Percentiles rank a stretch among this genome's conserved stretches.
These are phyloP conservation scores for Nothobranchius kuhntae DNA, from an alignment of 2,113 vertebrate genomes.

Conservation along the genomic window DNA sequence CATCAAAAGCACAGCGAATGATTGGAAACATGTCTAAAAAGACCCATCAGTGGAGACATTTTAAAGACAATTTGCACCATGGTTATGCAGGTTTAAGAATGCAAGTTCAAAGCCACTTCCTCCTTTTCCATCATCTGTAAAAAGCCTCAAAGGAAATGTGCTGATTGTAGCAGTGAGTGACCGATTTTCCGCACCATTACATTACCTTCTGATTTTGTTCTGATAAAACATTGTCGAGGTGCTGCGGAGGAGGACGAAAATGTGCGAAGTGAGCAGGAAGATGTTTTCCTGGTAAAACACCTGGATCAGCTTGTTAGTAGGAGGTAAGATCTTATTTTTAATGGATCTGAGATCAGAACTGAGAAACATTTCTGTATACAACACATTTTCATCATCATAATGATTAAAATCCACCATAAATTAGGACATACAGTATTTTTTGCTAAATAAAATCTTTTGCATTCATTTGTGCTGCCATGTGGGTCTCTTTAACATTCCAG, in stretches of 20 bases:
- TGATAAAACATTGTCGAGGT: slow-evolving; percentile 6
- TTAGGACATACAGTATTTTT: no score
- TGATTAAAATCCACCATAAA: no score
- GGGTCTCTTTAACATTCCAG: no score
- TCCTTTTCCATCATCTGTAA: slow-evolving; percentile 46
- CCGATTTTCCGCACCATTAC: slow-evolving; percentile 44
- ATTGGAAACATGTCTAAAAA: background rate
- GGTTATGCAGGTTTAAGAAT: slow-evolving; percentile 22
- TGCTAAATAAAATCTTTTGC: no score
- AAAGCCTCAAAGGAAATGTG: slow-evolving; percentile 33
- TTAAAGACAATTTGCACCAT: slow-evolving; percentile 19
- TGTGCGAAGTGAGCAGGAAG: background rate
- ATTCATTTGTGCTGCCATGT: no score
- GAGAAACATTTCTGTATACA: no score
- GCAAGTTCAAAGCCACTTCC: slow-evolving; percentile 34
- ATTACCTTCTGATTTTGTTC: slow-evolving; percentile 47
- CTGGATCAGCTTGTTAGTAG: background rate
- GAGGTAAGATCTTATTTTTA: background rate
- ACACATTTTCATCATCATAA: no score
- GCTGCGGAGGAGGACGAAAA: background rate
- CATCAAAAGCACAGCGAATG: slow-evolving; percentile 20
- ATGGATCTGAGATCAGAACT: background rate
- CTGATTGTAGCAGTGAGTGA: slow-evolving; percentile 48
- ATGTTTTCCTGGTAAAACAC: background rate
- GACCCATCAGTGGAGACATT: slow-evolving; percentile 15